Conservation (phyloP, 1,140 invertebrate genomes). For the Bombus affinis region DNA sequence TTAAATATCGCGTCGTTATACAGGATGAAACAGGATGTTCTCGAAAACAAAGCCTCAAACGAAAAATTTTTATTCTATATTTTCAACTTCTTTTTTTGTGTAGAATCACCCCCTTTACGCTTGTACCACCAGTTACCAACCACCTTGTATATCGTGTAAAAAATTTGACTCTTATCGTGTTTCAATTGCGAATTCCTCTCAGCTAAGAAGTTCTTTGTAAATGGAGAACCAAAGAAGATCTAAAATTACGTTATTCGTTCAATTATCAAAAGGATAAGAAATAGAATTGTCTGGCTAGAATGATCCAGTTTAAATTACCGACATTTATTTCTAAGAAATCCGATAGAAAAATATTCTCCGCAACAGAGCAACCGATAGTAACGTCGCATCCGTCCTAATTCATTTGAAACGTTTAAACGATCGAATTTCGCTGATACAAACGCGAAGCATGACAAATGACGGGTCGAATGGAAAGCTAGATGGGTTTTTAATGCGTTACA, state of each 20-base stretch:
- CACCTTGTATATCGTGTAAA: no score
- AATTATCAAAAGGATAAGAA: neutral
- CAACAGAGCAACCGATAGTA: neutral
- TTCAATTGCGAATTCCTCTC: no score
- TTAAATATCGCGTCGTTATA: no score
- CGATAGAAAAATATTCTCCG: neutral
- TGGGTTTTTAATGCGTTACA: conserved; percentile 4
- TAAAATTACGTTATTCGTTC: neutral
- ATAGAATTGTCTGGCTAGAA: neutral
- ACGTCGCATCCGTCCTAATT: neutral
- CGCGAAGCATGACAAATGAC: neutral
- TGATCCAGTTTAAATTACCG: neutral
- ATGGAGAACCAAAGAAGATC: no score
- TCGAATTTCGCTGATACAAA: neutral
- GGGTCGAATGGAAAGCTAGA: no score
- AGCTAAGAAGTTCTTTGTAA: no score
- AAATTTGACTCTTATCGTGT: neutral
- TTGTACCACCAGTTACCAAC: no score
- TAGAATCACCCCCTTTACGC: no score
- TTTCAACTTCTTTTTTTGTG: no score
- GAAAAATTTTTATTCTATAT: no score
- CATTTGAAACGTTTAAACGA: neutral
- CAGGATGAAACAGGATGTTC: no score
- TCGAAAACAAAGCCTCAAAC: no score
- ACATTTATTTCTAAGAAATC: neutral